Evolutionary conservation across 2,797 vertebrate species (phyloP), one percentile per base, ranked within the genome.

Genomic region (Carapus acus): DNA sequence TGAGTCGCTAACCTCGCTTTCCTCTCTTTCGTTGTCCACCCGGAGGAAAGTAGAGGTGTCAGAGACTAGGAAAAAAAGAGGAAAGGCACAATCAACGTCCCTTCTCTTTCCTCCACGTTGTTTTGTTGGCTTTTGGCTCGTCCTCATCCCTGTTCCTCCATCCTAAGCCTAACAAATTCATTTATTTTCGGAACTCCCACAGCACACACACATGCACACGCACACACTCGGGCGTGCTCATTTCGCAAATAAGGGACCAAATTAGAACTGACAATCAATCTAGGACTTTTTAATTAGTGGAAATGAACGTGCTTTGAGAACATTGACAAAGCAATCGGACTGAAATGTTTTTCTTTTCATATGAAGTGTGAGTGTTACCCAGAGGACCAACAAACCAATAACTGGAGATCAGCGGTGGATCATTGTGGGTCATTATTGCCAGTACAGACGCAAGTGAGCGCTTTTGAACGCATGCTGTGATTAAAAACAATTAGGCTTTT

Each of bases 221-320:
- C 24, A 27, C 24, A 27, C 24, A 27, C 24, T 5, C 24, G 9
- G 5, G 9, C 24, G 52, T 71, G 53, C 67, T 80, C 64, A 54
- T 56, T 49, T 58, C 68, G 68, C 52, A 73, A 73, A 76, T 58
- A 62, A 67, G 68, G 44, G 23, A n/a, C 39, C 16, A 41, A 43
- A 60, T 69, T 64, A 66, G 43, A 50, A 49, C 46, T 56, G 73
- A 71, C 68, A 51, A 63, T 63, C 40, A 69, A 64, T 77, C 71
- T 62, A 13, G 24, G 33, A 16, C 15, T 7, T 74, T 81, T 78
- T 76, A 79, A 79, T 79, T 61, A 73, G 29, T 19, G 51, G 56
- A 52, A 31, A 48, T 49, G 33, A 53, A 57, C 56, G 56, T 23
- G 53, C 57, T 76, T 54, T 38, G 50, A 46, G 45, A 55, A 65